phyloP scores from a whole-genome alignment of 1,140 invertebrate genomes.

The Melanaphis sacchari region DNA sequence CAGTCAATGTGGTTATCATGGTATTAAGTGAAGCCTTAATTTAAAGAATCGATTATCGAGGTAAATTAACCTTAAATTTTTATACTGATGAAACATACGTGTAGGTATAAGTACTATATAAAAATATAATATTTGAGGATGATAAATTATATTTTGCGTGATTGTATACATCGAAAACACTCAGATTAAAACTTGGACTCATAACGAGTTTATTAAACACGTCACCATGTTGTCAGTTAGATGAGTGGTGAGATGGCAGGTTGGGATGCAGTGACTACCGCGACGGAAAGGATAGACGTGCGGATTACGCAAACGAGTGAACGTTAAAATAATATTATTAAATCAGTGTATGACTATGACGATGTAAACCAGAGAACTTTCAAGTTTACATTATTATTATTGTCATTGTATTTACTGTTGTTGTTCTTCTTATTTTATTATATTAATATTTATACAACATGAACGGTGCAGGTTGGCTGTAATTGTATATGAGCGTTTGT shows the following conservation, averaged over 20 bases:
- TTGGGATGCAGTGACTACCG: not conserved
- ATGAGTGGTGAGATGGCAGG: not conserved
- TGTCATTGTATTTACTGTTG: not conserved
- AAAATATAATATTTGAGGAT: not conserved
- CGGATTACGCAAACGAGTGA: not conserved
- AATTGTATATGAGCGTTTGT: no score
- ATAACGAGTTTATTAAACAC: constrained; percentile 9
- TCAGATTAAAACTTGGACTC: constrained; percentile 1
- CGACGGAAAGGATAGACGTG: not conserved
- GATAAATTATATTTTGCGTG: not conserved
- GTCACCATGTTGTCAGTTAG: not conserved
- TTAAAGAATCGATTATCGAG: not conserved
- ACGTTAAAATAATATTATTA: constrained; percentile 9
- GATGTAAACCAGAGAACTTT: not conserved
- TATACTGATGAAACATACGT: not conserved
- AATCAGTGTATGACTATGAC: not conserved
- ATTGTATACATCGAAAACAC: not conserved
- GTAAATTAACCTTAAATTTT: not conserved
- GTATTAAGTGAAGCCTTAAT: not conserved
- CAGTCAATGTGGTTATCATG: no score
- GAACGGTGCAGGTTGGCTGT: not conserved
- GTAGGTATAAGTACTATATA: not conserved
- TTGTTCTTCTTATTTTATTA: not conserved
- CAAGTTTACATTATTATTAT: not conserved
- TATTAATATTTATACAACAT: not conserved